Evolutionary conservation across 2,888 invertebrate genomes (phyloP).

Genomic region (Cephus nigrinus): DNA sequence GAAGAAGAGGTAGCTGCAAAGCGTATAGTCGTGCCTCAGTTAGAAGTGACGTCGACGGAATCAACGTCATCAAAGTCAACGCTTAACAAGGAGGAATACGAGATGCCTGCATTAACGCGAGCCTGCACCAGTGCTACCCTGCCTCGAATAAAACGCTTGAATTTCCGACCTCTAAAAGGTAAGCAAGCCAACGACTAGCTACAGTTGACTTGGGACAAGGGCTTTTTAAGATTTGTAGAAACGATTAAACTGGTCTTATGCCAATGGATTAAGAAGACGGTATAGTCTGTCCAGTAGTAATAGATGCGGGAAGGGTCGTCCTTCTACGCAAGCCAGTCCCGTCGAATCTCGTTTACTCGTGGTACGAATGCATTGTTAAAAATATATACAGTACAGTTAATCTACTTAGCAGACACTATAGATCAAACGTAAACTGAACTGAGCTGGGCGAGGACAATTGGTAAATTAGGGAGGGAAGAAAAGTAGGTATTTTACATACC

Average conservation of each 20-base stretch:
- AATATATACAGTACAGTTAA: not conserved
- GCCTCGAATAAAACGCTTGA: slow-evolving; percentile 49
- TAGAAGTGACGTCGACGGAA: slow-evolving; percentile 28
- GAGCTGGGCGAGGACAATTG: not conserved
- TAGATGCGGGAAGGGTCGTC: not conserved
- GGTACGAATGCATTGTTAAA: not conserved
- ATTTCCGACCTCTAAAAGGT: slow-evolving; percentile 45
- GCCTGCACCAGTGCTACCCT: slow-evolving; percentile 48
- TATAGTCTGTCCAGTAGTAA: not conserved
- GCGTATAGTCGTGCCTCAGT: slow-evolving; percentile 37
- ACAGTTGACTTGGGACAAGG: not conserved
- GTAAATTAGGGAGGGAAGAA: not conserved
- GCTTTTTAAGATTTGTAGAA: not conserved
- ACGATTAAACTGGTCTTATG: not conserved
- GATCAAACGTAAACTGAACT: not conserved
- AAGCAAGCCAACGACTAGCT: slow-evolving; percentile 20
- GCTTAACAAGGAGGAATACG: slow-evolving; percentile 16
- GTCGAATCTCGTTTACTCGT: not conserved
- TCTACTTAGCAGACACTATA: not conserved
- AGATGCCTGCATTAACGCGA: slow-evolving; percentile 51
- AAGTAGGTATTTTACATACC: not conserved
- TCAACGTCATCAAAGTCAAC: slow-evolving; percentile 5
- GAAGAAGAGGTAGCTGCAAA: slow-evolving; percentile 41
- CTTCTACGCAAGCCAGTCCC: not conserved
- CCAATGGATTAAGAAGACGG: not conserved